These are phyloP conservation scores for Shargacucullia verbasci DNA, from an alignment of 2,888 invertebrate genomes.

Conservation along the genomic window DNA sequence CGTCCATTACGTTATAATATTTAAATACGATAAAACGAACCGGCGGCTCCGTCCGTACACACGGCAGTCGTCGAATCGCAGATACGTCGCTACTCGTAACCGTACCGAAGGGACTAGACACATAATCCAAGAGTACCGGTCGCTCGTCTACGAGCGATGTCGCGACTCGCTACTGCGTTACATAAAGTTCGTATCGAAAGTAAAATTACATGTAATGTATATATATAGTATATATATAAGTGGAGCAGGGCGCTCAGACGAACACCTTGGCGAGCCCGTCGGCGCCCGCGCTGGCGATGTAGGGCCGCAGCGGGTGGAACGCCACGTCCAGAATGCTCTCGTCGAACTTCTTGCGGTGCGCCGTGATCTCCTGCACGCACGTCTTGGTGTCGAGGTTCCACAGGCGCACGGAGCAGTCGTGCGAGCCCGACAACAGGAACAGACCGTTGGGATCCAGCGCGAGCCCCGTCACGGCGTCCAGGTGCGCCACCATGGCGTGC, in stretches of 20 bases:
- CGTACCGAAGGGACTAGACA: slow-evolving; percentile 72
- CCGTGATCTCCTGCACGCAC: slow-evolving; percentile 99
- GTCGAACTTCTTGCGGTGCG: slow-evolving; percentile 99
- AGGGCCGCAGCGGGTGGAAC: slow-evolving; percentile 99
- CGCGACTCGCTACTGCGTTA: slow-evolving; percentile 67
- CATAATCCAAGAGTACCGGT: slow-evolving; percentile 61
- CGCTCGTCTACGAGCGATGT: slow-evolving; percentile 59
- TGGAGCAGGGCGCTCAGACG: slow-evolving; percentile 88
- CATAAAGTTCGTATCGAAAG: slow-evolving; percentile 71
- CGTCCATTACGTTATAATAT: slow-evolving; percentile 76
- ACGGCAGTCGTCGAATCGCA: slow-evolving; percentile 62
- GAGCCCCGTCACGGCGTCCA: slow-evolving; percentile 99
- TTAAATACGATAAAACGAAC: slow-evolving; percentile 76
- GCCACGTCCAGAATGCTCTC: slow-evolving; percentile 99
- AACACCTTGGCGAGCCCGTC: slow-evolving; percentile 99
- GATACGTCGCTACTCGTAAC: slow-evolving; percentile 62
- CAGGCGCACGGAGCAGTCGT: slow-evolving; percentile 99
- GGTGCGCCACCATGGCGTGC: slow-evolving; percentile 99
- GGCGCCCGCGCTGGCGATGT: slow-evolving; percentile 99
- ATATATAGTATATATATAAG: slow-evolving; percentile 55
- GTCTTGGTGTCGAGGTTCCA: slow-evolving; percentile 99
- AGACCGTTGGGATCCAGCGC: slow-evolving; percentile 99
- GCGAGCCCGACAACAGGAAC: slow-evolving; percentile 99
- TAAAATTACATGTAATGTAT: slow-evolving; percentile 72
- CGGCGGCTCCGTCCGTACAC: slow-evolving; percentile 62